Evolutionary conservation across 2,888 invertebrate genomes (phyloP).

Genomic region (Tenthredo notha): DNA sequence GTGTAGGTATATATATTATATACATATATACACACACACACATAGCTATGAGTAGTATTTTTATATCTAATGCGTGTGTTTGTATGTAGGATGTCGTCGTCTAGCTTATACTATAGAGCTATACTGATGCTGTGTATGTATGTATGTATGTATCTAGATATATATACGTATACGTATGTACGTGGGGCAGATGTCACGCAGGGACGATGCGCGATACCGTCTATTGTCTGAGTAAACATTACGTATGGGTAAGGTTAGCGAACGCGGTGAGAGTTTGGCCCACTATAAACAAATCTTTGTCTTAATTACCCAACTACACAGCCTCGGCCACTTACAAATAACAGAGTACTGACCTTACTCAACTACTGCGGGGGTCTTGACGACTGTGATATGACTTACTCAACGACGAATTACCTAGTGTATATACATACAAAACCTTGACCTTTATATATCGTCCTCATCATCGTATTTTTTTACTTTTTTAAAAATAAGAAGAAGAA

Average conservation of each 20-base stretch:
- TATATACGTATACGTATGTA: neutral
- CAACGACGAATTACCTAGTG: neutral
- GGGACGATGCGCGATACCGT: conserved; percentile 25
- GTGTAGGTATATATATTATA: too few relatives aligned
- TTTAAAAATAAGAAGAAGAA: neutral
- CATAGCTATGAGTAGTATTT: neutral
- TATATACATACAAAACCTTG: neutral
- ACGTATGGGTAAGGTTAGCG: conserved; percentile 43
- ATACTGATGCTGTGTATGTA: neutral
- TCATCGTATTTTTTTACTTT: neutral
- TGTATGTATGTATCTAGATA: too few relatives aligned
- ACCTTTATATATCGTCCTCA: neutral
- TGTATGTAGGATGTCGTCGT: conserved; percentile 8
- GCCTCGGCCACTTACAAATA: conserved; percentile 42
- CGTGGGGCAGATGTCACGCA: conserved; percentile 34
- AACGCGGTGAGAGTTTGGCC: conserved; percentile 38
- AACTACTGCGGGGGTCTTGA: conserved; percentile 30
- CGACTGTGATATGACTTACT: neutral
- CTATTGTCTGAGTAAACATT: conserved; percentile 52
- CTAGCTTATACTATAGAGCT: neutral
- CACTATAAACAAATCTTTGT: conserved; percentile 52
- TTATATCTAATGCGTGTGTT: neutral
- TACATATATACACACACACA: too few relatives aligned
- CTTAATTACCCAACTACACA: conserved; percentile 36
- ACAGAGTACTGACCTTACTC: conserved; percentile 44